Evolutionary conservation across 1,140 invertebrate genomes (phyloP), one percentile per base, ranked within the genome.

Genomic region (Aradophagus sp.): DNA sequence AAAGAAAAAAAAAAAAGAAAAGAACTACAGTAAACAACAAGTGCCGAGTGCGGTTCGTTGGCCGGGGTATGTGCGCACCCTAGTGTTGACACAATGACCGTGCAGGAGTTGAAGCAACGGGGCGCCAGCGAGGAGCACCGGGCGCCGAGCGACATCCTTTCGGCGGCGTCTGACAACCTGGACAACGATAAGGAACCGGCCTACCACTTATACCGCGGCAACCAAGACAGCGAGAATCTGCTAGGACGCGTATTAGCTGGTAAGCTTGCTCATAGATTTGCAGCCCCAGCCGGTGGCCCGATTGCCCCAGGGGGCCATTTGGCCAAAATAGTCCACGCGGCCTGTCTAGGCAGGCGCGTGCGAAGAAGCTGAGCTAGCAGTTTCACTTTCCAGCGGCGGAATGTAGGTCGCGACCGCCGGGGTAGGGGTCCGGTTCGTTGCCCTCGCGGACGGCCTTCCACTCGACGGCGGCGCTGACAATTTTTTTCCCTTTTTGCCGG

Each of bases 341-440:
- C 59, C 59, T 29, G 31, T 32, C 53, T 53, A 55, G 14, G 36
- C 35, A 62, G 44, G 56, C 47, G 47, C 65, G 11, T 42, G 14
- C 11, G 38, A 44, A 14, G 29, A 59, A 61, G 63, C 59, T 72
- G 72, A 73, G 73, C 80, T 79, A 77, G 76, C 77, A 81, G 84
- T 86, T 86, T 86, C 85, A 86, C 85, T 86, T 86, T 86, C 84
- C 80, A 84, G 80, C 82, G 76, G 73, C 77, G 80, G 81, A 85
- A 86, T 85, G 84, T 85, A 84, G 84, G 83, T 86, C 84, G 80
- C 77, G 77, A 80, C n/a, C 78, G 79, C 78, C 83, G 83, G 79
- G 81, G 84, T 74, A 84, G 80, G 84, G 86, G 83, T 81, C 77
- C 80, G 81, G 85, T 86, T 86, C 85, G 83, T 86, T 86, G 83